Percentiles rank a stretch among this genome's conserved stretches.
These are phyloP conservation scores for Drosophila pallidifrons DNA, from an alignment of 1,140 invertebrate genomes.

Conservation along the genomic window DNA sequence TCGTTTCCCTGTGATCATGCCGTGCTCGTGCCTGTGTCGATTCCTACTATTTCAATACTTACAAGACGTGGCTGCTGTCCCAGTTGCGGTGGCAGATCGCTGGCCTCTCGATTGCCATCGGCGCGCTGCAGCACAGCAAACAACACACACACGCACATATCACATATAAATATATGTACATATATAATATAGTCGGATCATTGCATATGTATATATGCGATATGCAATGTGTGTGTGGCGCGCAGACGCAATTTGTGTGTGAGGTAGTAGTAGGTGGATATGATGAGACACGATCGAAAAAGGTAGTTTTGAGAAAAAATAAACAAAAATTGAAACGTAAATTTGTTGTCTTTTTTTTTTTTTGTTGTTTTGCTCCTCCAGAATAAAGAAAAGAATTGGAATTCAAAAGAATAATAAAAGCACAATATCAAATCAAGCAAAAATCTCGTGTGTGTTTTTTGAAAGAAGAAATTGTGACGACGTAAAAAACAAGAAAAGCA, in stretches of 20 bases:
- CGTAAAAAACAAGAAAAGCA: constrained; percentile 68
- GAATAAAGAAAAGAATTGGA: constrained; percentile 1
- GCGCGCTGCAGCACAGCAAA: constrained; percentile 52
- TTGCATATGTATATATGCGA: constrained; percentile 39
- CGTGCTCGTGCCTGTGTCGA: constrained; percentile 63
- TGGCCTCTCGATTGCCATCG: constrained; percentile 82
- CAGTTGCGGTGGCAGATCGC: constrained; percentile 78
- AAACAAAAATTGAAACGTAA: constrained; percentile 74
- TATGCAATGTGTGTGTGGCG: constrained; percentile 23
- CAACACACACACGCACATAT: constrained; percentile 10
- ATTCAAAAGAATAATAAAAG: constrained; percentile 33
- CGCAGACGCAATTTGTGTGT: constrained; percentile 55
- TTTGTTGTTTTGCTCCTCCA: constrained; percentile 7
- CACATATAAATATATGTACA: constrained; percentile 41
- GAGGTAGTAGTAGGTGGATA: constrained; percentile 76
- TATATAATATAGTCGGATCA: constrained; percentile 33
- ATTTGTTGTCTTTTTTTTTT: constrained; percentile 37
- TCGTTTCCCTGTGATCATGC: constrained; percentile 54
- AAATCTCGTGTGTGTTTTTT: constrained; percentile 24
- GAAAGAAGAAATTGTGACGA: constrained; percentile 10
- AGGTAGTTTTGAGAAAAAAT: constrained; percentile 70
- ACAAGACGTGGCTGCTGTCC: constrained; percentile 78
- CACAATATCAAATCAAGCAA: constrained; percentile 45
- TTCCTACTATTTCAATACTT: constrained; percentile 69
- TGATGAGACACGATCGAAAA: constrained; percentile 78